Percentiles rank a stretch among this genome's conserved stretches.
phyloP scores from a whole-genome alignment of 2,888 invertebrate genomes.

The Cyaniris semiargus region DNA sequence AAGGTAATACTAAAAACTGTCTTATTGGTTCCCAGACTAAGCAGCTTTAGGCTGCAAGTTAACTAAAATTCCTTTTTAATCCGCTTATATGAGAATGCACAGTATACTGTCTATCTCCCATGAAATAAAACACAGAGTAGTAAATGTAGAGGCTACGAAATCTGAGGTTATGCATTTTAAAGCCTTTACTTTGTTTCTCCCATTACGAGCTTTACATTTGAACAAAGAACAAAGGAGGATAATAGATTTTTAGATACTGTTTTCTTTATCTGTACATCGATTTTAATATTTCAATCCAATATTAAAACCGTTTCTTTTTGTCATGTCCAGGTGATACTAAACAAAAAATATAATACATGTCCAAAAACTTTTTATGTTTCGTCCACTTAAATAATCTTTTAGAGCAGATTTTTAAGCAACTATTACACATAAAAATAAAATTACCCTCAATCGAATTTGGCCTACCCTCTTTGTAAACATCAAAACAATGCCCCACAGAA shows the following conservation, averaged over 20 bases:
- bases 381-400: neutral
- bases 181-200: slow-evolving; percentile 9
- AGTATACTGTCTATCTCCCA: slow-evolving; percentile 13
- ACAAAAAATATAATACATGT: no score
- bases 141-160: neutral
- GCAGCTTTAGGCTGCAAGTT: slow-evolving; percentile 12
- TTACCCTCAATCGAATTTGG: neutral
- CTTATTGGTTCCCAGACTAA: slow-evolving; percentile 15
- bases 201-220: neutral
- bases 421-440: neutral
- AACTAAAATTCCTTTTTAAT: slow-evolving; percentile 17
- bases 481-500: slow-evolving; percentile 15
- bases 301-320: no score
- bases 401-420: neutral
- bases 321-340: no score
- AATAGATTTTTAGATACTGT: neutral
- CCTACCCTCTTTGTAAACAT: neutral
- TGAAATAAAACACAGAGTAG: slow-evolving; percentile 19
- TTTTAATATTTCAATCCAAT: no score
- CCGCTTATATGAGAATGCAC: slow-evolving; percentile 22
- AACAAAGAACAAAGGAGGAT: neutral
- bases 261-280: neutral
- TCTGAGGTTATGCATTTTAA: slow-evolving; percentile 22
- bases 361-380: no score
- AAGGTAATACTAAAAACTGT: slow-evolving; percentile 18